Percentiles rank a stretch among this genome's conserved stretches.
phyloP scores from a whole-genome alignment of 2,888 invertebrate genomes.

The Sesamia inferens region DNA sequence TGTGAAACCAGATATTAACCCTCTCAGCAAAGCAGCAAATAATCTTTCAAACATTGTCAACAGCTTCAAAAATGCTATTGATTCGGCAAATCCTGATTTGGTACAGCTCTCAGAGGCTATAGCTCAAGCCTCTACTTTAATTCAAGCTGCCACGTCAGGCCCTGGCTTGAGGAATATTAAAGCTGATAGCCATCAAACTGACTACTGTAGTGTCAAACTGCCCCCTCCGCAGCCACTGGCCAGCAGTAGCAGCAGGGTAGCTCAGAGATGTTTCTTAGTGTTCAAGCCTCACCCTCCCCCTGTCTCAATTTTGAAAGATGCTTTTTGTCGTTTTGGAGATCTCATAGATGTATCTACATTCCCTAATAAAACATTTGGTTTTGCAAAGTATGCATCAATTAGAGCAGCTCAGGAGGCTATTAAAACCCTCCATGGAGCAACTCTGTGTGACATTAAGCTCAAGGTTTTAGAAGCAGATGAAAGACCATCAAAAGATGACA shows the following conservation, averaged over 20 bases:
- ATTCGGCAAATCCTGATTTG: conserved; percentile 86
- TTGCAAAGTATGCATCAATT: conserved; percentile 95
- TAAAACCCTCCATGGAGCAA: conserved; percentile 93
- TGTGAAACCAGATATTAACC: conserved; percentile 91
- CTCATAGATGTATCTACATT: conserved; percentile 97
- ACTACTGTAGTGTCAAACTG: conserved; percentile 91
- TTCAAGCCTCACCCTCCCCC: conserved; percentile 93
- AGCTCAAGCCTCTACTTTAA: conserved; percentile 93
- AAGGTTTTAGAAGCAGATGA: conserved; percentile 98
- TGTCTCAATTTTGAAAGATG: conserved; percentile 93
- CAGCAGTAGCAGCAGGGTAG: conserved; percentile 90
- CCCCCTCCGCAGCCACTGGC: conserved; percentile 93
- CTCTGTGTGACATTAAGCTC: conserved; percentile 94
- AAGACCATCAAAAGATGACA: conserved; percentile 77
- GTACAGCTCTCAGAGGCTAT: conserved; percentile 94
- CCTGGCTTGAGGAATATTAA: conserved; percentile 60
- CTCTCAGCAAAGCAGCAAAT: conserved; percentile 79
- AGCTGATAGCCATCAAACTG: conserved; percentile 71
- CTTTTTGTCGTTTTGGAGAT: conserved; percentile 97
- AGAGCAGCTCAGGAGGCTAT: conserved; percentile 95
- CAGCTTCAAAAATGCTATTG: conserved; percentile 81
- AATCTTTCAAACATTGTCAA: conserved; percentile 81
- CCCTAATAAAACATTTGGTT: conserved; percentile 97
- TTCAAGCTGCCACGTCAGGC: conserved; percentile 91
- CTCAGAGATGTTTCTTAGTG: conserved; percentile 92